Evolutionary conservation across 2,888 invertebrate species (phyloP).

Genomic region (Drosophila kokeensis): DNA sequence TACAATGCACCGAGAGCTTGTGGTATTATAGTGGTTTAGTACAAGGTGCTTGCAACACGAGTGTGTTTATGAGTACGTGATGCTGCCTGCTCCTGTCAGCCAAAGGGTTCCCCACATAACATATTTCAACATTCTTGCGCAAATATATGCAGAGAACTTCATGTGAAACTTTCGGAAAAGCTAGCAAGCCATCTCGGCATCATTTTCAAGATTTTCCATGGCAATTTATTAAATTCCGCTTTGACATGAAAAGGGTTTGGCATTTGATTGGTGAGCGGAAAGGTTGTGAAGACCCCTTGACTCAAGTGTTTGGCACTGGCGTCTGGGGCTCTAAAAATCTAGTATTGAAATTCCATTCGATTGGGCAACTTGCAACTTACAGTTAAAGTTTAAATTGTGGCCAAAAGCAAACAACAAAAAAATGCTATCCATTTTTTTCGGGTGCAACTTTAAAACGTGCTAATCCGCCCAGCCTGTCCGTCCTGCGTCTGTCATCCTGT

Average conservation of each 20-base stretch:
- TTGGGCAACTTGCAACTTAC: constrained; percentile 10
- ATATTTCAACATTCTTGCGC: constrained; percentile 1
- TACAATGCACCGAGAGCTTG: constrained; percentile 11
- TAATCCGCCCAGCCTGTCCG: constrained; percentile 31
- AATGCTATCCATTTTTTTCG: neutral
- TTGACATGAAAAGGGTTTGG: constrained; percentile 75
- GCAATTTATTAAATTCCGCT: constrained; percentile 60
- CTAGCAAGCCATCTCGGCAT: constrained; percentile 12
- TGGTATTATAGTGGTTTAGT: constrained; percentile 16
- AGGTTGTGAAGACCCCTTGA: neutral
- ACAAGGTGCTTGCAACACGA: constrained; percentile 6
- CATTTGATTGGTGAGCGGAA: constrained; percentile 19
- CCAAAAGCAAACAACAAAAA: neutral
- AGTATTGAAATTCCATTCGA: constrained; percentile 57
- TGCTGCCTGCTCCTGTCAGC: constrained; percentile 1
- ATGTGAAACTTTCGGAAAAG: constrained; percentile 6
- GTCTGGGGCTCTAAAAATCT: constrained; percentile 2
- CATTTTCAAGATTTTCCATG: constrained; percentile 33
- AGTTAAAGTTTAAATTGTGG: constrained; percentile 18
- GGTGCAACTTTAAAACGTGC: constrained; percentile 24
- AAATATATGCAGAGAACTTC: constrained; percentile 23
- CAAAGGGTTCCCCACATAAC: neutral
- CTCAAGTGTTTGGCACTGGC: constrained; percentile 42
- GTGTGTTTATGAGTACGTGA: neutral
- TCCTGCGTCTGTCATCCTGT: constrained; percentile 26